Base-by-base conservation (phyloP, 2,113 vertebrate species). In the Tenrec ecaudatus region DNA sequence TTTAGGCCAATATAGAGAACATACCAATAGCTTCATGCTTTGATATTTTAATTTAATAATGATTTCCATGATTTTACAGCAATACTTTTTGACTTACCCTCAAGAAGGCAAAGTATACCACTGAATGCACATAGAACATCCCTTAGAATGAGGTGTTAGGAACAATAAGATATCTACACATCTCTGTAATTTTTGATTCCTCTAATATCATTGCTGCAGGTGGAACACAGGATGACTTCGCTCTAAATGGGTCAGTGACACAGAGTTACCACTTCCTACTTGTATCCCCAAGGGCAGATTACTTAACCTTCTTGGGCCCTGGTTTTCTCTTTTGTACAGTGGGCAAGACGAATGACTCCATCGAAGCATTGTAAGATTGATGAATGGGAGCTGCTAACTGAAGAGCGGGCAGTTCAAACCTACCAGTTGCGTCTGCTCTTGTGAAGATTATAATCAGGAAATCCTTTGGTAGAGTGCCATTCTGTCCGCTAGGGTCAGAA, bases 211-310 rank as follows among this genome's bases (percentile, higher is more conserved):
- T n/a, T 57, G 23, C 29, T 85, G 15, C 1, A 43, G 71, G 58
- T 38, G 36, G 53, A 16, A 22, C 2, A 31, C 57, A 4, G 38
- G 47, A 6, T 0, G 1, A 16, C 22, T 12, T 31, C 31, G 79
- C 9, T 6, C 3, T 43, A 23, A 83, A 29, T 33, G 60, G n/a
- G 16, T 40, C 23, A 3, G 68, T 31, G 86, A 60, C 15, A 53
- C 2, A 10, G 0, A 5, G 22, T 77, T 31, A 68, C 22, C 23
- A 11, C 17, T 73, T 93, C 10, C 43, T 33, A 22, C 69, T 33
- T 64, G 53, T 60, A 33, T 36, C 29, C 22, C n/a, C 23, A 68
- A 36, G 43, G 27, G 22, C 15, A 58, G 27, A 15, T 36, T 57
- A 77, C 38, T 79, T 47, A 64, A 81, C 23, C 12, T 91, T 40